These are phyloP conservation scores for Himalopsyche kuldschensis DNA, from an alignment of 2,888 invertebrate species.

Conservation along the genomic window DNA sequence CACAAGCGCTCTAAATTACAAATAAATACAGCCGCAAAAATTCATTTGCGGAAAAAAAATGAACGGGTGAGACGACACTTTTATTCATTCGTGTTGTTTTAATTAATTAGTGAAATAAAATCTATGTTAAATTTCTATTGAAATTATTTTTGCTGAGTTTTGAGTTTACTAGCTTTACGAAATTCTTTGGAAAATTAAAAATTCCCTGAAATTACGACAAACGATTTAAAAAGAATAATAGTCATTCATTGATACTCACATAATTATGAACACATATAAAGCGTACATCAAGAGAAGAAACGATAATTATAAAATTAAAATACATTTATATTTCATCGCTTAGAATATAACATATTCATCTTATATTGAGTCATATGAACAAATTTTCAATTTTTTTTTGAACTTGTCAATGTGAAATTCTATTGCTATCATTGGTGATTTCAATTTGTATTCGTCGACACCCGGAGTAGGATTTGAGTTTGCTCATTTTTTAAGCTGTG, in stretches of 20 bases:
- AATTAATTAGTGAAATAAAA: slow-evolving; percentile 31
- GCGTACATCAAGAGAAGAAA: too few species aligned
- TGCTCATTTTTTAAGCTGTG: too few species aligned
- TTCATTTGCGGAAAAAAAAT: not conserved
- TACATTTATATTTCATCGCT: too few species aligned
- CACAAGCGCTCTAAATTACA: not conserved
- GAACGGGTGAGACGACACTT: not conserved
- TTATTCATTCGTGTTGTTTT: slow-evolving; percentile 21
- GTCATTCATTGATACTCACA: not conserved
- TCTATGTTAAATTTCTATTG: not conserved
- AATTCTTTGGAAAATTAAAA: slow-evolving; percentile 6
- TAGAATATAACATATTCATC: too few species aligned
- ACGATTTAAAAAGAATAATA: not conserved
- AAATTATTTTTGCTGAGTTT: slow-evolving; percentile 7
- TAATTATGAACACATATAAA: too few species aligned
- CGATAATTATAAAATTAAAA: too few species aligned
- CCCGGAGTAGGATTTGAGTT: too few species aligned
- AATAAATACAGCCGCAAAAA: not conserved
- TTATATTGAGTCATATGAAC: too few species aligned
- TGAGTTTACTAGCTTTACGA: not conserved
- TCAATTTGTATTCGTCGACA: too few species aligned
- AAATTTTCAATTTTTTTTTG: too few species aligned
- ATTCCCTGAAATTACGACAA: not conserved
- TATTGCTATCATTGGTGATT: too few species aligned
- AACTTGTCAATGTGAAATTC: too few species aligned